Evolutionary conservation across 2,797 vertebrate species (phyloP), one percentile per base, ranked within the genome.

Genomic region (Spinus olivaceus): DNA sequence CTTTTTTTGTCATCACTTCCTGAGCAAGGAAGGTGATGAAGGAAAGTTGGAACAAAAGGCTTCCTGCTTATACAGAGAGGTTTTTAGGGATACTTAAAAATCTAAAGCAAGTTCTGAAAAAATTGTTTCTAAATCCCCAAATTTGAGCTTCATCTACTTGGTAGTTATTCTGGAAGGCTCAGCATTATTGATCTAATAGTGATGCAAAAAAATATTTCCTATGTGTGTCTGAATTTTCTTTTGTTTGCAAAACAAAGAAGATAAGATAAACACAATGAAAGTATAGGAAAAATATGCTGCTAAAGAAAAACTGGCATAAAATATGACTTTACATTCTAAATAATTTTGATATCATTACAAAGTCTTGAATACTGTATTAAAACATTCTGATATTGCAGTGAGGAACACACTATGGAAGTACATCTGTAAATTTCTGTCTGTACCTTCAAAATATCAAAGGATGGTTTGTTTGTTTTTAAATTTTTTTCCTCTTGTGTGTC

Each of bases 401-500:
- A 51, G 56, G 50, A 72, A 23, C 19, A 5, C 22, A 11, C 6
- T 86, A 0, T 32, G n/a, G 22, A 67, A 60, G 12, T 56, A 13
- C 12, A 13, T 35, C 14, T 44, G 3, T 49, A 54, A 32, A 32
- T 71, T 67, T 69, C 47, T 67, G 5, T 57, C 39, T 70, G 6
- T 9, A 32, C 37, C 33, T 92, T 81, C 35, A 69, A 67, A 80
- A 78, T 57, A 19, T 25, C 27, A 11, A 33, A 42, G 27, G 53
- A 30, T 70, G 13, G 1, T 42, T 59, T 12, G 3, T 73, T 73
- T 13, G 10, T 61, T 32, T 32, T 51, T 9, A 32, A 37, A 33
- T 17, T 50, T 73, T 63, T 47, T n/a, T 10, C 6, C n/a, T 19
- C 3, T 0, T 25, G 3, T 4, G 1, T 67, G 5, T 61, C 30